Conservation (phyloP, 2,888 invertebrate genomes). For the Cynaeus angustus region DNA sequence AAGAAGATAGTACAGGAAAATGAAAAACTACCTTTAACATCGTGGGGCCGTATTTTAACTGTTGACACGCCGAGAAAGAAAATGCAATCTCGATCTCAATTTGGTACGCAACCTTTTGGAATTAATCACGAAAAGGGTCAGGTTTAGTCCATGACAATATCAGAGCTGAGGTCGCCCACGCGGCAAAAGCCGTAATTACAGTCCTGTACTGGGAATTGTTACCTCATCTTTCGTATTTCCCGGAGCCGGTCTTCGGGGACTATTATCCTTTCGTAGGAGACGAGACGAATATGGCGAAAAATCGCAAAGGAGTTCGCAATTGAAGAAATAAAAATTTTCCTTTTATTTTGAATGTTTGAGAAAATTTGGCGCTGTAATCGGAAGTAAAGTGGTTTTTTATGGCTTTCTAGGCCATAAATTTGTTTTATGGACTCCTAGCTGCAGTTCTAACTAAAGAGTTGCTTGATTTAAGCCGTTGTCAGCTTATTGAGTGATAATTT, state of each 20-base stretch:
- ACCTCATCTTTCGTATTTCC: constrained; percentile 7
- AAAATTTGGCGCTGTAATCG: too few species aligned
- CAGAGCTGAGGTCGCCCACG: constrained; percentile 2
- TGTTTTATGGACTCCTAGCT: too few species aligned
- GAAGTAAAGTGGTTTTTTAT: too few species aligned
- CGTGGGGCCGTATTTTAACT: not conserved
- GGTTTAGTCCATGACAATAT: constrained; percentile 1
- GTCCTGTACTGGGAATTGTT: constrained; percentile 8
- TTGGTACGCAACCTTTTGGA: constrained; percentile 23
- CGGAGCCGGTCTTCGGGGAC: constrained; percentile 3
- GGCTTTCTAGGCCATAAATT: too few species aligned
- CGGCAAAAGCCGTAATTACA: constrained; percentile 11
- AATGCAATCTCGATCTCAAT: constrained; percentile 10
- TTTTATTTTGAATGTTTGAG: too few species aligned
- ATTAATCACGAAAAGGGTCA: constrained; percentile 15
- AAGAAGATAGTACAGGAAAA: constrained; percentile 34
- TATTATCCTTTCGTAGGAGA: not conserved
- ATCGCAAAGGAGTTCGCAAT: too few species aligned
- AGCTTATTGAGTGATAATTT: too few species aligned
- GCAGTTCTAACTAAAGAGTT: too few species aligned
- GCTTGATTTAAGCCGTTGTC: too few species aligned
- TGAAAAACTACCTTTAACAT: constrained; percentile 21
- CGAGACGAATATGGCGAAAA: too few species aligned
- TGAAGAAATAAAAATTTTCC: too few species aligned
- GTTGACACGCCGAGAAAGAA: not conserved